Base-by-base conservation (phyloP, 92 coral and sea anemone genomes). In the Actinernus sp. region DNA sequence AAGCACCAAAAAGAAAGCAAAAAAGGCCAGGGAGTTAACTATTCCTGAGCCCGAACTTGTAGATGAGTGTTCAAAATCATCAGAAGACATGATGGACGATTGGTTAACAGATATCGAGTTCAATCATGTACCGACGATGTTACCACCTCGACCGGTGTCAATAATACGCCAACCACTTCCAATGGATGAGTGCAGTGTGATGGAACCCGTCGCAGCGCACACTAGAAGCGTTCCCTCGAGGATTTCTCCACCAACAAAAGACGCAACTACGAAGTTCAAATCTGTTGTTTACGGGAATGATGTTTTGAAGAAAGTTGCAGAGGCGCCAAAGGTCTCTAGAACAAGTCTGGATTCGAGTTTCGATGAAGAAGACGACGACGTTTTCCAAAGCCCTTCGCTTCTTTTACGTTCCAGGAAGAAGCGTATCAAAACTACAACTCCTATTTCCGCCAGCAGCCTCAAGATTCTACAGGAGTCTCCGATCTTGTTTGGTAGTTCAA, bases 391-490 rank as follows among this genome's bases (percentile, higher is more conserved):
- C 81, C 70, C 87, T 0, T 59, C 73, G 36, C 21, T 19, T 28
- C 17, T 63, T 36, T 55, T 66, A 3, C 54, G 82, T 20, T 25
- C 58, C 31, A 65, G 65, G 26, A 41, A 57, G 7, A 65, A 53
- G 26, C 61, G 82, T 3, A 50, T 28, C 37, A 54, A 69, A 21
- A 86, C 84, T 3, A 73, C 53, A 27, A 78, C 97, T 4, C 92
- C 94, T 3, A 30, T 93, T 21, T 93, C 98, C 2, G 80, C 82
- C 7, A 75, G 63, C 28, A 93, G 98, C 80, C 61, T 93, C 17
- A 79, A 75, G 63, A 62, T 81, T n/a, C 80, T 93, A 7, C 89
- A 87, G 27, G 98, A 93, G 69, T 93, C 98, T 39, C 98, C 98
- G 3, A 82, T 93, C 52, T 57, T 93, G 8, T 68, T 52, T n/a